phyloP scores from a whole-genome alignment of 2,888 invertebrate species.

The Cantharis lateralis region DNA sequence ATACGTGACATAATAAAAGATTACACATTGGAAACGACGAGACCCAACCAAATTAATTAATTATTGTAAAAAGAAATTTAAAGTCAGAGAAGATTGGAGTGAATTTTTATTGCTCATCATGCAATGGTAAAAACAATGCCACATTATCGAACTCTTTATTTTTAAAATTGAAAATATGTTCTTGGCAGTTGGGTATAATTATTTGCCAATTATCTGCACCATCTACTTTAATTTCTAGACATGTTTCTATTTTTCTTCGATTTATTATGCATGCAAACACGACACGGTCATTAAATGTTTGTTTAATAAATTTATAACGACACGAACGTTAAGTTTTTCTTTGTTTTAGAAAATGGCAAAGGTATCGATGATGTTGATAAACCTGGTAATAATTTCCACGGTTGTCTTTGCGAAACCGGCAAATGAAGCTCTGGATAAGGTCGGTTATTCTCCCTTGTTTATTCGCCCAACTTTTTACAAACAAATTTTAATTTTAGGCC shows the following conservation, averaged over 20 bases:
- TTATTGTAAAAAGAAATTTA: not conserved
- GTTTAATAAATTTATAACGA: not conserved
- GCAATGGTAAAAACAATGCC: not conserved
- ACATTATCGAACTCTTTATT: not conserved
- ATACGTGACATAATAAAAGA: not conserved
- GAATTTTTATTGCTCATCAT: not conserved
- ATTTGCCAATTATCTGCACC: not conserved
- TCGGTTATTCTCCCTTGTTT: conserved; percentile 9
- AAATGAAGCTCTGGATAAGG: conserved; percentile 46
- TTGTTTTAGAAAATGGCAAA: conserved; percentile 16
- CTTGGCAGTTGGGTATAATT: not conserved
- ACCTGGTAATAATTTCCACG: not conserved
- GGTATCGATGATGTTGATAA: not conserved
- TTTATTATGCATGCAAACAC: not conserved
- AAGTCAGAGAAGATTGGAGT: not conserved
- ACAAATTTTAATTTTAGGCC: conserved; percentile 2
- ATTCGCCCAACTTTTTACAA: not conserved
- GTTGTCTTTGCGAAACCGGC: conserved; percentile 38
- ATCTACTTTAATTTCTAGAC: not conserved
- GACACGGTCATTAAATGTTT: not conserved
- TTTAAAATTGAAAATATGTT: not conserved
- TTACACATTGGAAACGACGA: not conserved
- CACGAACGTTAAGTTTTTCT: not conserved
- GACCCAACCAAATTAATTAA: not conserved
- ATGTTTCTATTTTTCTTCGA: not conserved